phyloP scores from a whole-genome alignment of 2,113 vertebrate genomes.

The Lichenostomus cassidix region DNA sequence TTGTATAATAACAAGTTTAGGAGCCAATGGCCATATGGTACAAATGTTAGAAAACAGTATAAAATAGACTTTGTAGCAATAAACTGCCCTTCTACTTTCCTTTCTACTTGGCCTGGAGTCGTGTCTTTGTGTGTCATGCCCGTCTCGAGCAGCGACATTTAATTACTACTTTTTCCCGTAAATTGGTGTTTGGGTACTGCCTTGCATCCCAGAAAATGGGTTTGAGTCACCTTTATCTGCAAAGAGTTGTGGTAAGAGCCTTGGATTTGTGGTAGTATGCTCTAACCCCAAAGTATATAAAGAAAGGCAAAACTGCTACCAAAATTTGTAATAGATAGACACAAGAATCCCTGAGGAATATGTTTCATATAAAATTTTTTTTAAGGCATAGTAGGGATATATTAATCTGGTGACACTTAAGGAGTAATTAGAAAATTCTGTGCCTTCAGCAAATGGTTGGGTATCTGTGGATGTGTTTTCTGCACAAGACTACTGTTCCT shows the following conservation, averaged over 20 bases:
- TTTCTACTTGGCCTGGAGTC: too few relatives aligned
- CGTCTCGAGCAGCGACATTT: background rate
- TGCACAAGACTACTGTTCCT: background rate
- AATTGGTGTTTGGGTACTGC: background rate
- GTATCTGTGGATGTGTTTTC: background rate
- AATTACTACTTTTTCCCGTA: background rate
- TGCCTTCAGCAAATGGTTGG: background rate
- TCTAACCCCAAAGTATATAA: background rate
- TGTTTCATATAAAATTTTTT: background rate
- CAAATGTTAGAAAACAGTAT: too few relatives aligned
- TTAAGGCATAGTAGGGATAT: background rate
- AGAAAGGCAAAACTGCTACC: background rate
- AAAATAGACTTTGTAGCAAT: too few relatives aligned
- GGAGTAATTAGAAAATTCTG: background rate
- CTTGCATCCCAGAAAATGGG: background rate
- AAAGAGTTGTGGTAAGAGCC: background rate
- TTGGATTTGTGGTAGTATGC: background rate
- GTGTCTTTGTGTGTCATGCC: too few relatives aligned
- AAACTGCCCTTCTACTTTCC: too few relatives aligned
- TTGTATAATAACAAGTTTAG: too few relatives aligned
- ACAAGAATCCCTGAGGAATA: background rate
- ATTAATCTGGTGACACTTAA: background rate
- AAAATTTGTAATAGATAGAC: background rate
- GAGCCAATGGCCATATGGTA: too few relatives aligned
- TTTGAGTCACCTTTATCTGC: background rate